Conservation (phyloP, 2,888 invertebrate species). For the Cerceris ruficornis region DNA sequence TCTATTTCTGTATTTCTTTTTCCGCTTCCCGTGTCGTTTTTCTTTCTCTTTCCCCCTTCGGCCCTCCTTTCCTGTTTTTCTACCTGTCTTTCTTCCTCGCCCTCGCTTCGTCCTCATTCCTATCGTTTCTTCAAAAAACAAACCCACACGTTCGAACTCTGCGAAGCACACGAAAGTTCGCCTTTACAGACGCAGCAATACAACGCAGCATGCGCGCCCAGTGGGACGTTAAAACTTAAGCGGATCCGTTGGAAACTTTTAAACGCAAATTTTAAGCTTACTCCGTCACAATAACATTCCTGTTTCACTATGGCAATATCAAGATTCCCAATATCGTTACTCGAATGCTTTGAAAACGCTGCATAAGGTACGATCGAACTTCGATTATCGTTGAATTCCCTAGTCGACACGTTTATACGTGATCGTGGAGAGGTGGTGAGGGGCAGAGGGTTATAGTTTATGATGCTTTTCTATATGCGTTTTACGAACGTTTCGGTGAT, state of each 20-base stretch:
- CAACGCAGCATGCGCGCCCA: slow-evolving; percentile 31
- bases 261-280: slow-evolving; percentile 68
- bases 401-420: slow-evolving; percentile 4
- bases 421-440: too few species aligned
- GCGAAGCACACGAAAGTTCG: slow-evolving; percentile 65
- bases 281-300: slow-evolving; percentile 13
- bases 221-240: slow-evolving; percentile 55
- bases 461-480: too few species aligned
- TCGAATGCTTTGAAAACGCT: slow-evolving; percentile 42
- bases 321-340: slow-evolving; percentile 12
- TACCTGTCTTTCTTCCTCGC: slow-evolving; percentile 5
- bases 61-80: neutral
- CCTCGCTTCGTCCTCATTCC: slow-evolving; percentile 10
- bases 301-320: neutral
- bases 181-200: slow-evolving; percentile 62
- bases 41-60: slow-evolving; percentile 16
- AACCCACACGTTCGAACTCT: slow-evolving; percentile 61
- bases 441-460: too few species aligned
- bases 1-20: too few species aligned
- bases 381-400: slow-evolving; percentile 36
- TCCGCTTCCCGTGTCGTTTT: slow-evolving; percentile 7
- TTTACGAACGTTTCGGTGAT: too few species aligned
- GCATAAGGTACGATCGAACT: slow-evolving; percentile 31
- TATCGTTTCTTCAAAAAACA: slow-evolving; percentile 61
- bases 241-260: slow-evolving; percentile 68